These are phyloP conservation scores for Acrobasis repandana DNA, from an alignment of 2,888 invertebrate species.

Conservation along the genomic window DNA sequence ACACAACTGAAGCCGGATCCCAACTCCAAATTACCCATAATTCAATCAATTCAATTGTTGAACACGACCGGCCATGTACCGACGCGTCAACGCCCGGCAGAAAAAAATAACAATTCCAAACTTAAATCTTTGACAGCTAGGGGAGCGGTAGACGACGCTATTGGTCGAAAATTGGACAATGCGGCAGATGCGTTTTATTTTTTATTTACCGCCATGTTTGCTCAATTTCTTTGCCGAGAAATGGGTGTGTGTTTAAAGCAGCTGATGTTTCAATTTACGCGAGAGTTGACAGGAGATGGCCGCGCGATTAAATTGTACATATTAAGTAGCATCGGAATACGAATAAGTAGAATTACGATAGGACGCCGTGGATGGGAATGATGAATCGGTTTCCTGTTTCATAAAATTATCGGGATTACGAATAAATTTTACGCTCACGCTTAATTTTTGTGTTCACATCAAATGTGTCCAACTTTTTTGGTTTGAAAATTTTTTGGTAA, in stretches of 20 bases:
- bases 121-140: constrained; percentile 76
- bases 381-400: constrained; percentile 55
- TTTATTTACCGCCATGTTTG: constrained; percentile 73
- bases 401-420: constrained; percentile 42
- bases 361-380: constrained; percentile 46
- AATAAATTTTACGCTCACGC: constrained; percentile 36
- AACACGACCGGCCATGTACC: constrained; percentile 71
- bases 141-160: constrained; percentile 70
- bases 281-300: constrained; percentile 64
- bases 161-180: constrained; percentile 79
- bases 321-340: constrained; percentile 49
- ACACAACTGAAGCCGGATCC: constrained; percentile 42
- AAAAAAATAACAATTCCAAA: constrained; percentile 68
- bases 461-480: not conserved
- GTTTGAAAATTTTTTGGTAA: not conserved
- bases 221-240: constrained; percentile 67
- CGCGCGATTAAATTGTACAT: constrained; percentile 55
- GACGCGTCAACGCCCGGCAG: constrained; percentile 70
- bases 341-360: constrained; percentile 45
- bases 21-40: constrained; percentile 69
- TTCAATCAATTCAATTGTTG: constrained; percentile 80
- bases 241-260: constrained; percentile 49
- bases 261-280: constrained; percentile 69
- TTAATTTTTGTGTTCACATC: constrained; percentile 14
- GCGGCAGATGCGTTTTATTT: constrained; percentile 73